Conservation (phyloP, 1,140 invertebrate genomes). For the Cydia amplana region DNA sequence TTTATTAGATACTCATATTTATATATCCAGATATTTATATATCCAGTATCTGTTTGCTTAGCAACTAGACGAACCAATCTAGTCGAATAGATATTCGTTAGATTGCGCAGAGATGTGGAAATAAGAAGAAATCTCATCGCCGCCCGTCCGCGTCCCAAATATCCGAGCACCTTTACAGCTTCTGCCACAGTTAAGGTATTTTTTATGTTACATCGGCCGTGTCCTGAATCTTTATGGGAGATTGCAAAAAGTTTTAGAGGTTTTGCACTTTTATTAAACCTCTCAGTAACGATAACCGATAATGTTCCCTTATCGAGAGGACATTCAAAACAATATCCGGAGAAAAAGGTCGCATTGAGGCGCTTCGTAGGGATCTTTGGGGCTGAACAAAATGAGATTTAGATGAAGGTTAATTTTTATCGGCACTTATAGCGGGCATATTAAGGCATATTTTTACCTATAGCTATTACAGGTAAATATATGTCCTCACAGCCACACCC, state of each 20-base stretch:
- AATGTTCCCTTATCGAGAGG: constrained; percentile 32
- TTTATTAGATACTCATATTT: background rate
- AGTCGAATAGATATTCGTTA: constrained; percentile 19
- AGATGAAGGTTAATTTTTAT: background rate
- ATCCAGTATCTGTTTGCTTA: background rate
- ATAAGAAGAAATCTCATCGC: constrained; percentile 26
- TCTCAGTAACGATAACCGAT: constrained; percentile 34
- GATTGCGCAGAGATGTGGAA: constrained; percentile 17
- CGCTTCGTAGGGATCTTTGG: background rate
- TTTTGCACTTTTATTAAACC: constrained; percentile 36
- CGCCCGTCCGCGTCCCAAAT: constrained; percentile 41
- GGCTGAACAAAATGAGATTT: constrained; percentile 2
- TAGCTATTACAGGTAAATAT: too few species aligned
- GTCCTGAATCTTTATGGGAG: constrained; percentile 44
- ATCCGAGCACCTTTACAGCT: constrained; percentile 53
- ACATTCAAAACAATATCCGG: constrained; percentile 41
- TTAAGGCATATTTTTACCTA: too few species aligned
- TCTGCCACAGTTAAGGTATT: constrained; percentile 49
- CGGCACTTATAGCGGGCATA: background rate
- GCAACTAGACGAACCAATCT: constrained; percentile 19
- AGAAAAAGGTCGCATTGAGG: constrained; percentile 23
- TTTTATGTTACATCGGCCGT: constrained; percentile 53
- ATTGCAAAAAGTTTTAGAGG: constrained; percentile 39
- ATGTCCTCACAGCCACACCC: too few species aligned
- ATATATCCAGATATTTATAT: background rate